Conservation (phyloP, 2,113 vertebrate genomes). For the Ornithorhynchus anatinus region DNA sequence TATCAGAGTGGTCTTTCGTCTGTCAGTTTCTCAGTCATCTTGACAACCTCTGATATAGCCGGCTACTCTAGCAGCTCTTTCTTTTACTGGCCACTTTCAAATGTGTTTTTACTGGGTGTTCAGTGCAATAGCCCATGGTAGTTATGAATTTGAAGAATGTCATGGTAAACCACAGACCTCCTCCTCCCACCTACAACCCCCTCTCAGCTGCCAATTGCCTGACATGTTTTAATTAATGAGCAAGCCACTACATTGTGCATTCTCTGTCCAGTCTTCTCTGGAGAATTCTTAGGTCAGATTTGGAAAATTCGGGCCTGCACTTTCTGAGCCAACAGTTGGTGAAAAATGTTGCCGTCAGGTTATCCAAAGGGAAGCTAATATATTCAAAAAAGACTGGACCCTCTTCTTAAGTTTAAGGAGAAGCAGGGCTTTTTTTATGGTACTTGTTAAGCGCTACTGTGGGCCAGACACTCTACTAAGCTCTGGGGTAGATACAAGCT, state of each 20-base stretch:
- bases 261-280: slow-evolving; percentile 56
- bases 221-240: slow-evolving; percentile 71
- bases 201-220: slow-evolving; percentile 71
- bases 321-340: slow-evolving; percentile 28
- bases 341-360: slow-evolving; percentile 25
- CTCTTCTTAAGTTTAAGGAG: too few relatives aligned
- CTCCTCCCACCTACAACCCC: slow-evolving; percentile 71
- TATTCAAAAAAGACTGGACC: too few relatives aligned
- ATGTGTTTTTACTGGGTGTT: slow-evolving; percentile 40
- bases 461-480: too few relatives aligned
- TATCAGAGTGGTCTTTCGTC: not conserved
- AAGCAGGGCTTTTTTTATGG: too few relatives aligned
- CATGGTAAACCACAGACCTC: slow-evolving; percentile 69
- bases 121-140: slow-evolving; percentile 64
- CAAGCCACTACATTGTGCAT: slow-evolving; percentile 68
- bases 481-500: too few relatives aligned
- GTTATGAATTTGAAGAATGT: slow-evolving; percentile 70
- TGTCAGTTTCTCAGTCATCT: slow-evolving; percentile 37
- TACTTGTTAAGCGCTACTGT: too few relatives aligned
- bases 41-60: slow-evolving; percentile 41
- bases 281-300: slow-evolving; percentile 53
- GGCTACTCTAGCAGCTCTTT: slow-evolving; percentile 61
- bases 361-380: too few relatives aligned
- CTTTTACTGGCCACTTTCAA: slow-evolving; percentile 66
- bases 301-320: slow-evolving; percentile 30